A percentile compares a stretch with the other conserved stretches of the same genome.
phyloP scores from a whole-genome alignment of 2,888 invertebrate genomes.

The Mythimna pallens region DNA sequence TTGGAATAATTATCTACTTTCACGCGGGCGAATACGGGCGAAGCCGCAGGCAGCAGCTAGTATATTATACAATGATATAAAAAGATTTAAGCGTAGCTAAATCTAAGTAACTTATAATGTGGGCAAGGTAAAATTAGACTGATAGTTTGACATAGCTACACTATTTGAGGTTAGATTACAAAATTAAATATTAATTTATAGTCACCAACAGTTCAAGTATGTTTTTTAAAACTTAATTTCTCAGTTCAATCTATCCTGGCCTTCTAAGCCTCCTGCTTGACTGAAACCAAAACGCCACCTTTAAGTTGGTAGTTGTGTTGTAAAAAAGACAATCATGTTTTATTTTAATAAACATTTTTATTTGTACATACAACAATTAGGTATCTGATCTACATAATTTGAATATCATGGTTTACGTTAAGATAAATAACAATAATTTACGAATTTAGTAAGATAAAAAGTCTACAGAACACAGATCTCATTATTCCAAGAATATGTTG shows the following conservation, averaged over 20 bases:
- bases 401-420: conserved; percentile 33
- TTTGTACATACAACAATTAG: conserved; percentile 18
- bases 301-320: neutral
- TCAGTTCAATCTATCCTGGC: neutral
- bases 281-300: neutral
- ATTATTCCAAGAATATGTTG: conserved; percentile 30
- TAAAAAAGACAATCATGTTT: neutral
- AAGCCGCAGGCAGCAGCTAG: too few species aligned
- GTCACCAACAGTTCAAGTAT: too few species aligned
- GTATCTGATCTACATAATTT: conserved; percentile 12
- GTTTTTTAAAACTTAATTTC: neutral
- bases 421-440: conserved; percentile 25
- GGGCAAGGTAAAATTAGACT: too few species aligned
- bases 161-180: too few species aligned
- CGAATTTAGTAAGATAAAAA: conserved; percentile 28
- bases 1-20: too few species aligned
- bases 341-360: conserved; percentile 15
- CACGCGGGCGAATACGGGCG: too few species aligned
- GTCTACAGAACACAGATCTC: conserved; percentile 49
- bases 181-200: too few species aligned
- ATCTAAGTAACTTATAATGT: too few species aligned
- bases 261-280: neutral
- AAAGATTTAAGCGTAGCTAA: too few species aligned
- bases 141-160: too few species aligned
- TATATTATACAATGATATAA: too few species aligned